Evolutionary conservation across 1,140 invertebrate species (phyloP), one percentile per base, ranked within the genome.

Genomic region (Marisa cornuarietis): DNA sequence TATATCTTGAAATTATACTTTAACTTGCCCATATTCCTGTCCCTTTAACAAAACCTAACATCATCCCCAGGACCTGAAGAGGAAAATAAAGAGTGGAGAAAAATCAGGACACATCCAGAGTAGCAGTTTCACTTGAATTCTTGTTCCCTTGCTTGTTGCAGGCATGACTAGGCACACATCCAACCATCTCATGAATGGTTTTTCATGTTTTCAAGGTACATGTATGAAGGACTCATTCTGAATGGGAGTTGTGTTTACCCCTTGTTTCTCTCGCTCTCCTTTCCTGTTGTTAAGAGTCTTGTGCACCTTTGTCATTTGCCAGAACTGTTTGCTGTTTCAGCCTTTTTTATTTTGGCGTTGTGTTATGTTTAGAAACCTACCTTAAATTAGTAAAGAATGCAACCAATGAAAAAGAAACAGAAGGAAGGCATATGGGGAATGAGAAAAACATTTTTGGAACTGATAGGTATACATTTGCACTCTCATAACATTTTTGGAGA

Each of bases 281-380:
- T 54, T 24, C 26, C 71, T 58, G 14, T 69, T 42, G 68, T 71
- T 61, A 49, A 61, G 24, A 52, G 58, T 79, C 62, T 68, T 61
- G 54, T 51, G 26, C 49, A 68, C 54, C 58, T 49, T 52, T 61
- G 58, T 42, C 73, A 61, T 13, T 72, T 74, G 52, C 62, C 79
- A 51, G 68, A 61, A 51, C 76, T 73, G 26, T 66, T 69, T 73
- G 63, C 31, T 79, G 49, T 76, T 80, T 22, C 49, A 52, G 14
- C 63, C 54, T 78, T 78, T 71, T 78, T 62, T 51, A 74, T 78
- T 71, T 78, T 51, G 71, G 1, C 54, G 71, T 68, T 78, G 22
- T 78, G 20, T 71, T 58, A 24, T 24, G 62, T 26, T 51, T 31
- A n/a, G 13, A 52, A 51, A 51, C 1, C 3, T n/a, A n/a, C 14